phyloP scores from a whole-genome alignment of 2,113 vertebrate species.

The Xenopus tropicalis region DNA sequence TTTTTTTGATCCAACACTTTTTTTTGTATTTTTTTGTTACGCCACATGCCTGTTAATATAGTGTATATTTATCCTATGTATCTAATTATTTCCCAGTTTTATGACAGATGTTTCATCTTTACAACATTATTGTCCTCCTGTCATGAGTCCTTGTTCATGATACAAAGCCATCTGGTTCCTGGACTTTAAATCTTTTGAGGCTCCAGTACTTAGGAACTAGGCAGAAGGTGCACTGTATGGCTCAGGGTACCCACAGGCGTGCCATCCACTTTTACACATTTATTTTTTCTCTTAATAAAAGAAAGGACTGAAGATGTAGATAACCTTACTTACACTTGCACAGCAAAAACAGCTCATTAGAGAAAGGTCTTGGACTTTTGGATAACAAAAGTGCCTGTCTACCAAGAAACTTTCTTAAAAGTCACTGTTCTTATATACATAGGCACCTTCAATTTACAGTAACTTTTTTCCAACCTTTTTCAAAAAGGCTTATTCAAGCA shows the following conservation, averaged over 20 bases:
- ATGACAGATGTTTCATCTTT: conserved; percentile 50
- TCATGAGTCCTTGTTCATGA: conserved; percentile 46
- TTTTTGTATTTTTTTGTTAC: no score
- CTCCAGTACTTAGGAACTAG: conserved; percentile 43
- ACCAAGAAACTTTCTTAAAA: not conserved
- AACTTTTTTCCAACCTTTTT: no score
- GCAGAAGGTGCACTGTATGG: conserved; percentile 42
- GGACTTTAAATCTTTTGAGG: conserved; percentile 52
- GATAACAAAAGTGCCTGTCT: conserved; percentile 20
- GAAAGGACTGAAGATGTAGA: conserved; percentile 43
- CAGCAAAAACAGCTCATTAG: conserved; percentile 32
- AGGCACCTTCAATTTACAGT: no score
- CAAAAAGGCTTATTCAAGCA: no score
- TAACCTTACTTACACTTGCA: conserved; percentile 1
- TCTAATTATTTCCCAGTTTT: conserved; percentile 38
- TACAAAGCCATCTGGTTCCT: conserved; percentile 51
- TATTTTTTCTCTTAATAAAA: not conserved
- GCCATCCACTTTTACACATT: conserved; percentile 31
- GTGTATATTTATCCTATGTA: not conserved
- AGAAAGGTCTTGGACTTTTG: conserved; percentile 29
- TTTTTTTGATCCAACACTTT: no score
- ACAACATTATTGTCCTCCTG: conserved; percentile 14
- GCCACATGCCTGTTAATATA: not conserved
- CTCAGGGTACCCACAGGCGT: conserved; percentile 43
- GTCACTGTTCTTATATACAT: no score